Percentiles rank a stretch among this genome's conserved stretches.
phyloP scores from a whole-genome alignment of 1,140 invertebrate genomes.

The Coelopa frigida region DNA sequence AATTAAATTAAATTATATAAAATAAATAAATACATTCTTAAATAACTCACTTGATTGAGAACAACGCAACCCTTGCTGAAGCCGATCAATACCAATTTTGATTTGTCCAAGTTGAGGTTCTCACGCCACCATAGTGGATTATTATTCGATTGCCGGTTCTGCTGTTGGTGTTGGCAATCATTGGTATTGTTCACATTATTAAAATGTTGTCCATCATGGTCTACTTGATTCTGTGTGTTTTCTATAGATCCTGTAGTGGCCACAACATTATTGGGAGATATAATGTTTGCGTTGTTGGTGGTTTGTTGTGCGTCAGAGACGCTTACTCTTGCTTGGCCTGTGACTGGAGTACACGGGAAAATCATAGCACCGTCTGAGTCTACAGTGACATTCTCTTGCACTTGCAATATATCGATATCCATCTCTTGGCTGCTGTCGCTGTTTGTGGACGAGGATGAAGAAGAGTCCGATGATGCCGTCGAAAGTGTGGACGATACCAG shows the following conservation, averaged over 20 bases:
- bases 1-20: background rate
- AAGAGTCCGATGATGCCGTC: constrained; percentile 23
- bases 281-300: constrained; percentile 1
- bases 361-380: constrained; percentile 38
- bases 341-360: constrained; percentile 20
- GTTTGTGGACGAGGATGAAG: constrained; percentile 19
- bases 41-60: constrained; percentile 63
- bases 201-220: constrained; percentile 33
- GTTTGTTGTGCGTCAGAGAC: background rate
- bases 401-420: constrained; percentile 50
- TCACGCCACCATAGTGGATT: constrained; percentile 47
- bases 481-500: constrained; percentile 17
- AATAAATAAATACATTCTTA: constrained; percentile 10
- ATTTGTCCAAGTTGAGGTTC: constrained; percentile 47
- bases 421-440: constrained; percentile 45
- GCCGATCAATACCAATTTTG: constrained; percentile 60
- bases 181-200: constrained; percentile 26
- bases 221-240: constrained; percentile 11
- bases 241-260: constrained; percentile 3
- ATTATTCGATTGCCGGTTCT: constrained; percentile 18
- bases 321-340: constrained; percentile 15
- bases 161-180: constrained; percentile 19
- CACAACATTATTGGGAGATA: constrained; percentile 11
- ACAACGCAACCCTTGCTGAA: constrained; percentile 92
- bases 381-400: constrained; percentile 44